Conservation (phyloP, 2,113 vertebrate genomes). For the Rhombomys opimus region DNA sequence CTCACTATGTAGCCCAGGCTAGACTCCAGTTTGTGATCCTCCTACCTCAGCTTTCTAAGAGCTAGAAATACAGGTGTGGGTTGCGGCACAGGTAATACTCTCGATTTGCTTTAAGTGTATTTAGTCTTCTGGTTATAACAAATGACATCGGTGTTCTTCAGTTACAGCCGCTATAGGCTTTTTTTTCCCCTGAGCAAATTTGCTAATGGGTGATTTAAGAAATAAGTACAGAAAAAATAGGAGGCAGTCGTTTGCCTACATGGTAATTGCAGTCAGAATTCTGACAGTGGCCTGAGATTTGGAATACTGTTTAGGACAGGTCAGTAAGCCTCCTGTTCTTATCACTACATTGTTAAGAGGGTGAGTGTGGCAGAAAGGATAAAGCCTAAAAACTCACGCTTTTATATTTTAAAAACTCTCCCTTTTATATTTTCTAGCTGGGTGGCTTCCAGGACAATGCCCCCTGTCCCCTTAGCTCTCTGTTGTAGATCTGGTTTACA, state of each 20-base stretch:
- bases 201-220: conserved; percentile 23
- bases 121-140: conserved; percentile 23
- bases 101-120: conserved; percentile 3
- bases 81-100: background rate
- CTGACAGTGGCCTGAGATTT: background rate
- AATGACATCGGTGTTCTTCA: background rate
- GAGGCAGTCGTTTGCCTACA: background rate
- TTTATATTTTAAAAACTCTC: background rate
- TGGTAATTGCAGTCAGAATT: background rate
- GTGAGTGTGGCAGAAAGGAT: background rate
- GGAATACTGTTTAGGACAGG: background rate
- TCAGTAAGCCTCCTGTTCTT: background rate
- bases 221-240: conserved; percentile 26
- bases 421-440: background rate
- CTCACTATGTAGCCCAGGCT: background rate
- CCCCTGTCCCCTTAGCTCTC: background rate
- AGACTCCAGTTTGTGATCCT: background rate
- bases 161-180: background rate
- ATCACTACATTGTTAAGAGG: background rate
- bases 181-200: background rate
- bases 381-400: background rate
- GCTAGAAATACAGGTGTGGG: background rate
- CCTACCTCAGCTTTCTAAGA: background rate
- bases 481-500: background rate
- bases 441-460: background rate